phyloP scores from a whole-genome alignment of 2,113 vertebrate species.

The Antechinus flavipes region DNA sequence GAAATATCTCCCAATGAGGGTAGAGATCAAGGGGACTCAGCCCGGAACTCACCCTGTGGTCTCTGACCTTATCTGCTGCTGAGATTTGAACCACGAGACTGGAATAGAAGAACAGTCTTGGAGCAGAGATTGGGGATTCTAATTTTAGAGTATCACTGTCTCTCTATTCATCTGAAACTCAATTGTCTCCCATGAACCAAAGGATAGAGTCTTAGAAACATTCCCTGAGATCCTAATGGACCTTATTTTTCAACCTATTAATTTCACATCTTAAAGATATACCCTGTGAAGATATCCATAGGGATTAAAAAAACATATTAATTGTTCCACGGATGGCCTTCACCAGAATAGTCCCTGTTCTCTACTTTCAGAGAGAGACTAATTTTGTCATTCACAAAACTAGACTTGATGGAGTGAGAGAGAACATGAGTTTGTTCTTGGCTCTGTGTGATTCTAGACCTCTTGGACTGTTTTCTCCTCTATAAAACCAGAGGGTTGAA shows the following conservation, averaged over 20 bases:
- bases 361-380: background rate
- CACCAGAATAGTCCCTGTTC: background rate
- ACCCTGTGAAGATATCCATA: background rate
- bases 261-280: background rate
- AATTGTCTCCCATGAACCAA: background rate
- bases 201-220: background rate
- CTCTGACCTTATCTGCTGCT: no score
- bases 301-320: background rate
- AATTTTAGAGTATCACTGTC: background rate
- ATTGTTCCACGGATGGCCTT: background rate
- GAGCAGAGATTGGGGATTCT: background rate
- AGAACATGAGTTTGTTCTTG: background rate
- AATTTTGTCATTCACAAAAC: background rate
- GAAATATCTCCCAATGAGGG: no score
- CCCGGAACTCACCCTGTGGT: no score
- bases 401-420: no score
- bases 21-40: no score
- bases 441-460: background rate
- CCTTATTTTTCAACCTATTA: background rate
- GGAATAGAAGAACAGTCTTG: no score
- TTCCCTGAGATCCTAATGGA: background rate
- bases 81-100: no score
- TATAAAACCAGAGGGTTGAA: background rate
- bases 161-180: background rate
- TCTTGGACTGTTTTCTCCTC: background rate